Conservation (phyloP, 2,888 invertebrate genomes). For the Heliconius sara region DNA sequence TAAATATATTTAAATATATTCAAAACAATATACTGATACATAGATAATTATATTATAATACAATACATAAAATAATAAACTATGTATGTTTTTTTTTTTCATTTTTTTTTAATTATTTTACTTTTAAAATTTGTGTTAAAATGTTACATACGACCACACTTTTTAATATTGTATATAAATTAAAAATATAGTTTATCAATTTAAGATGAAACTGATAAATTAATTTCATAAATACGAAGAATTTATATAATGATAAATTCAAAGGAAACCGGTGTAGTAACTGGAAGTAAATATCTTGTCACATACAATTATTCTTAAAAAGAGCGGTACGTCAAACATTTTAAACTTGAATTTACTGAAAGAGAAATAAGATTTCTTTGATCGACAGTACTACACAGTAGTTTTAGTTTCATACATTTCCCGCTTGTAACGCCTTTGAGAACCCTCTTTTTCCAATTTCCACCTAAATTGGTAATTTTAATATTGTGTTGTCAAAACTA, state of each 20-base stretch:
- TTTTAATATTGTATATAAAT: neutral
- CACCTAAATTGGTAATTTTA: neutral
- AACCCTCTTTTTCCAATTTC: neutral
- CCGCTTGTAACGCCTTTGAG: neutral
- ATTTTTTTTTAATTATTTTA: neutral
- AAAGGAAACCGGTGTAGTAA: constrained; percentile 19
- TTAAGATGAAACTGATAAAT: neutral
- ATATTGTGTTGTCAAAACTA: neutral
- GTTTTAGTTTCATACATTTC: neutral
- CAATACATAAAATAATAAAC: too few species aligned
- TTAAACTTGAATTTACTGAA: neutral
- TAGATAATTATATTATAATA: too few species aligned
- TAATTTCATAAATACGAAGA: constrained; percentile 10
- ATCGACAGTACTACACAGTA: neutral
- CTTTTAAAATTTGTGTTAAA: neutral
- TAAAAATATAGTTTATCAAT: neutral
- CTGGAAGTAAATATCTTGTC: constrained; percentile 18
- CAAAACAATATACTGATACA: too few species aligned
- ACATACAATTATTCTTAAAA: constrained; percentile 17
- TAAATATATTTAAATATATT: too few species aligned
- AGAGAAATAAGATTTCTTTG: constrained; percentile 5
- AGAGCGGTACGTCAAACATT: constrained; percentile 17
- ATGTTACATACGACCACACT: neutral
- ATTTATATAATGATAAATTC: constrained; percentile 10
- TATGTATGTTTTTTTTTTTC: too few species aligned